Evolutionary conservation across 2,113 vertebrate species (phyloP), one percentile per base, ranked within the genome.

Genomic region (Gulo gulo): DNA sequence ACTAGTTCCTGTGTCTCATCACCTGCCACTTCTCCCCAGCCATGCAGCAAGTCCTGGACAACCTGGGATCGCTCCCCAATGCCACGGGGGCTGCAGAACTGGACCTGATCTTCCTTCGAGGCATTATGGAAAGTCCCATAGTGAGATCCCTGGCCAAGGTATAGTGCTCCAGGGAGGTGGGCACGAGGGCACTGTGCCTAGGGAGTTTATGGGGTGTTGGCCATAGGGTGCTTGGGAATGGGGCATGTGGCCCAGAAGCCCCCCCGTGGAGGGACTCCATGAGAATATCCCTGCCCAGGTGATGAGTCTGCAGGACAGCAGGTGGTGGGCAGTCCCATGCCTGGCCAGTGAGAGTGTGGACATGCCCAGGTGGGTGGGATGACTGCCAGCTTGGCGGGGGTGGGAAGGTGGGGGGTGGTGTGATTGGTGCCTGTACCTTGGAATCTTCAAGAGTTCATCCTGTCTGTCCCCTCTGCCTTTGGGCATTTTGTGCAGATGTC

Each of bases 101-200:
- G 97, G 99, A 99, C 97, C 99, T 99, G 97, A 99, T 99, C 98
- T 99, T 99, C 98, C 99, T 99, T 71, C 99, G 99, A 23, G 99
- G 99, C 98, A 99, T 99, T 98, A 99, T 99, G 99, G 99, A 99
- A 98, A 99, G 99, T 97, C 99, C 99, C 55, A 99, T 99, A 98
- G 99, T 99, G 89, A 99, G 99, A 96, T 98, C 98, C 45, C 92
- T 98, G 95, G 98, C 98, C 50, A 98, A 98, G 98, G 97, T 98
- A 97, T 36, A 20, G 96, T 79, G 78, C 26, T 57, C 1, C 4
- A 24, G 63, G 80, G 88, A 57, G 69, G 34, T 6, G n/a, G 95
- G 50, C 82, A 14, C 2, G 26, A 42, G 82, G 91, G 85, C 95
- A 69, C 39, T 7, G 96, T n/a, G n/a, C 21, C 55, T 5, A 1